phyloP scores from a whole-genome alignment of 1,140 invertebrate genomes.

The Nymphalis io region DNA sequence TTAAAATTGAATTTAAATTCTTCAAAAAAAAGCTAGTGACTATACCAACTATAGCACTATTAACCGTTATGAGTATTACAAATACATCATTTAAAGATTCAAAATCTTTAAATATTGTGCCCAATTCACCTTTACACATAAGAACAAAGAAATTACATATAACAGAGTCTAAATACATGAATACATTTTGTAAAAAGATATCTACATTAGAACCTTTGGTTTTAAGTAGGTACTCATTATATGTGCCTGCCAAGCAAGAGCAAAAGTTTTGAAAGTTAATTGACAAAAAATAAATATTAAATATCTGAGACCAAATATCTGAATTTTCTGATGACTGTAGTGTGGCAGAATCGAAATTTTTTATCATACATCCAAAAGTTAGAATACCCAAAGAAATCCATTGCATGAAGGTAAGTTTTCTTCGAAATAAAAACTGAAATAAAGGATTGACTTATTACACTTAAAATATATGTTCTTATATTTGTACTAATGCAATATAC shows the following conservation, averaged over 20 bases:
- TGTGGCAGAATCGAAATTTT: slow-evolving; percentile 88
- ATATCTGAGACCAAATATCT: slow-evolving; percentile 71
- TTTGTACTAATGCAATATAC: too few relatives aligned
- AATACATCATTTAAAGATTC: slow-evolving; percentile 83
- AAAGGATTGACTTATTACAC: not conserved
- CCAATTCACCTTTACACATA: slow-evolving; percentile 83
- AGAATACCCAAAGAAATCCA: slow-evolving; percentile 94
- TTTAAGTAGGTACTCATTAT: slow-evolving; percentile 97
- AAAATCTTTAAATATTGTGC: slow-evolving; percentile 83
- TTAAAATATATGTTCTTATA: not conserved
- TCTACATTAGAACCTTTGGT: slow-evolving; percentile 90
- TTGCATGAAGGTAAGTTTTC: slow-evolving; percentile 89
- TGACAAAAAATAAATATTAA: slow-evolving; percentile 87
- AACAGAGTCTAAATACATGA: slow-evolving; percentile 97
- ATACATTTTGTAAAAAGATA: slow-evolving; percentile 96
- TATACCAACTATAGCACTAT: slow-evolving; percentile 95
- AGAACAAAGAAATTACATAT: slow-evolving; percentile 91
- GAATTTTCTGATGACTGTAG: slow-evolving; percentile 50
- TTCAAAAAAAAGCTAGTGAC: slow-evolving; percentile 96
- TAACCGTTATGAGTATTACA: slow-evolving; percentile 92
- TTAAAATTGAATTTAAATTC: slow-evolving; percentile 96
- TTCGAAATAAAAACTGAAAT: slow-evolving; percentile 87
- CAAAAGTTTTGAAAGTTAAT: slow-evolving; percentile 93
- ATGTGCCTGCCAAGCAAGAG: slow-evolving; percentile 96
- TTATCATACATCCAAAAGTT: slow-evolving; percentile 95